These are phyloP conservation scores for Polyodon spathula DNA, from an alignment of 2,113 vertebrate species.

Conservation along the genomic window DNA sequence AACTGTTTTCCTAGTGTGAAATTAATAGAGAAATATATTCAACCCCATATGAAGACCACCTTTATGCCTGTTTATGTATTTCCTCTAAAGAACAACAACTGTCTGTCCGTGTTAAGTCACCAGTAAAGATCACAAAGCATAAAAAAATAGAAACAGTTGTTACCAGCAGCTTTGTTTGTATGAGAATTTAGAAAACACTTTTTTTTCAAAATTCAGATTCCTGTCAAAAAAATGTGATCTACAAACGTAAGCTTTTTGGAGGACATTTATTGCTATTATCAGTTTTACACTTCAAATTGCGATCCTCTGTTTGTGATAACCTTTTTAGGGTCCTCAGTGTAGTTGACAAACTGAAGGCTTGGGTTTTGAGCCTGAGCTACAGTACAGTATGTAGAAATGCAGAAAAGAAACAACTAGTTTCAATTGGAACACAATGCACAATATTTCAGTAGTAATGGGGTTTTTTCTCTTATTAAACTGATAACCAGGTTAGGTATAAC, in stretches of 20 bases:
- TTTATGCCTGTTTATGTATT: too few relatives aligned
- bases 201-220: too few relatives aligned
- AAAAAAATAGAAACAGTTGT: too few relatives aligned
- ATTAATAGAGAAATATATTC: too few relatives aligned
- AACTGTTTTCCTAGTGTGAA: too few relatives aligned
- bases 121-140: too few relatives aligned
- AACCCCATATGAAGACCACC: too few relatives aligned
- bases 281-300: background rate
- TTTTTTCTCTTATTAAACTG: slow-evolving; percentile 10
- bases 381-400: background rate
- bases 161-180: too few relatives aligned
- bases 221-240: background rate
- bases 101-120: too few relatives aligned
- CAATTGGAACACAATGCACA: background rate
- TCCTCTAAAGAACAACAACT: too few relatives aligned
- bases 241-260: background rate
- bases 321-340: background rate
- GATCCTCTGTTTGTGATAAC: background rate
- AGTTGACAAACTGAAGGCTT: slow-evolving; percentile 1
- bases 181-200: too few relatives aligned
- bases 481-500: slow-evolving; percentile 36
- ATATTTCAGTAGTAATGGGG: background rate
- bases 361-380: background rate
- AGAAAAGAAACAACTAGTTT: background rate
- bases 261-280: background rate